These are phyloP conservation scores for Stigmatopora nigra DNA, from an alignment of 2,113 vertebrate species.

Conservation along the genomic window DNA sequence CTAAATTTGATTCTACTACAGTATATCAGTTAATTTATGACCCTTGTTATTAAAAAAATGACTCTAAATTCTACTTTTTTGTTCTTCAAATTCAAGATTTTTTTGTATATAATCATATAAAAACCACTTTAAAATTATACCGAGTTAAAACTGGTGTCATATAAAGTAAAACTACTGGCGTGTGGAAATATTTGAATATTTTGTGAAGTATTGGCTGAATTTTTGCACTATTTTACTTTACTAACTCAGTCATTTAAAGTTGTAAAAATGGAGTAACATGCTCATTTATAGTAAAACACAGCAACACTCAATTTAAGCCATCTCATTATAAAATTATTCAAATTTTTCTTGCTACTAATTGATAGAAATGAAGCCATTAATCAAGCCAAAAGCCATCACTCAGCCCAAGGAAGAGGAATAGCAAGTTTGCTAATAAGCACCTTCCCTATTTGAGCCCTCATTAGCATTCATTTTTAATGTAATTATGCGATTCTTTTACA, in stretches of 20 bases:
- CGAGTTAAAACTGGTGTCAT: no score
- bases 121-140: no score
- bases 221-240: background rate
- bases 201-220: background rate
- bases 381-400: slow-evolving; percentile 99
- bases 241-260: background rate
- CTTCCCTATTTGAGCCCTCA: slow-evolving; percentile 99
- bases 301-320: slow-evolving; percentile 95
- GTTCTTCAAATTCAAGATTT: no score
- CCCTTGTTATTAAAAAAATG: no score
- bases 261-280: background rate
- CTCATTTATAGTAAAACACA: background rate
- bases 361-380: slow-evolving; percentile 99
- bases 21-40: no score
- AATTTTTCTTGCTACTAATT: slow-evolving; percentile 80
- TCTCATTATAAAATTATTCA: slow-evolving; percentile 79
- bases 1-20: no score
- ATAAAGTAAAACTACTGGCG: no score
- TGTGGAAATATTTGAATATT: background rate
- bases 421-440: slow-evolving; percentile 99
- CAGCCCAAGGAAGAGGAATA: slow-evolving; percentile 98
- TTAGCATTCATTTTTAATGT: slow-evolving; percentile 99
- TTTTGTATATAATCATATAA: no score
- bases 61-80: no score
- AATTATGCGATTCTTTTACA: slow-evolving; percentile 99